Evolutionary conservation across 2,113 vertebrate genomes (phyloP).

Genomic region (Trachemys scripta): DNA sequence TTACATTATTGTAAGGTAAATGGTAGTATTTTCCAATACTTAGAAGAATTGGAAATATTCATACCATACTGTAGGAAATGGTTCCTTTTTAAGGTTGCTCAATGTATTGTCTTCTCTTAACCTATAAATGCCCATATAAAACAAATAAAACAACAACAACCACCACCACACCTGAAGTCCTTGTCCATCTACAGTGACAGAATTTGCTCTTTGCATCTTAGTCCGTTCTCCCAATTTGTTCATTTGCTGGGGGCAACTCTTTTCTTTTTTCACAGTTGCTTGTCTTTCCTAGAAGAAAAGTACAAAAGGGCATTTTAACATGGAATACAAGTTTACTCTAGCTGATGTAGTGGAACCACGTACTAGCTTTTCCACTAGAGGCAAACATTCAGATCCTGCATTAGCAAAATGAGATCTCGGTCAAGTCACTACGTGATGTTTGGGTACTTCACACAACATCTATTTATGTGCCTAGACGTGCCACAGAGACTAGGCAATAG

Average conservation of each 20-base stretch:
- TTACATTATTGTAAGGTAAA: not conserved
- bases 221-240: constrained; percentile 85
- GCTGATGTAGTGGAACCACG: not conserved
- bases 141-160: constrained; percentile 32
- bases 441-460: constrained; percentile 54
- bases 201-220: constrained; percentile 96
- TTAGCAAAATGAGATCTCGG: constrained; percentile 47
- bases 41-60: not conserved
- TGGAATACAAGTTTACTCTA: not conserved
- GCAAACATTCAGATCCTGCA: constrained; percentile 21
- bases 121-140: not conserved
- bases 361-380: not conserved
- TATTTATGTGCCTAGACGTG: constrained; percentile 63
- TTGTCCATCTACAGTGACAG: constrained; percentile 92
- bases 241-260: constrained; percentile 75
- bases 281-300: constrained; percentile 86
- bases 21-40: not conserved
- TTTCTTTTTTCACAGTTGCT: constrained; percentile 91
- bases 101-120: not conserved
- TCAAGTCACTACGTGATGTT: constrained; percentile 52
- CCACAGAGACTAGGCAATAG: constrained; percentile 39
- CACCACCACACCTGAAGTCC: constrained; percentile 88
- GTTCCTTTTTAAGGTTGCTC: not conserved
- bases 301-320: constrained; percentile 18
- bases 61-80: not conserved